phyloP scores from a whole-genome alignment of 2,888 invertebrate species.

The Drosophila formosana region DNA sequence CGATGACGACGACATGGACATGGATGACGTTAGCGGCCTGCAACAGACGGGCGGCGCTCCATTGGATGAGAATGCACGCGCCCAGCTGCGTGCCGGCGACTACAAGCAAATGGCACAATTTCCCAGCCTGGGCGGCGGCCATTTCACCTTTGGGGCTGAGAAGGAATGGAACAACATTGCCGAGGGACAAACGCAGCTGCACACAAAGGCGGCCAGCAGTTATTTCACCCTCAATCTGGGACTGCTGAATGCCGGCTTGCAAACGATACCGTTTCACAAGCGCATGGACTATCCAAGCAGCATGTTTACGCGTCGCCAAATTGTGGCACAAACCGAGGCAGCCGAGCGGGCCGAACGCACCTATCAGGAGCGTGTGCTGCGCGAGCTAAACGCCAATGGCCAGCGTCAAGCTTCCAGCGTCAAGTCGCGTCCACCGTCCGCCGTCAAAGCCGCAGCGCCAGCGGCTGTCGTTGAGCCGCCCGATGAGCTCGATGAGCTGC shows the following conservation, averaged over 20 bases:
- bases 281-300: slow-evolving; percentile 83
- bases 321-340: slow-evolving; percentile 75
- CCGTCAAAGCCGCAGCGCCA: background rate
- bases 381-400: slow-evolving; percentile 58
- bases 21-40: slow-evolving; percentile 17
- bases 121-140: slow-evolving; percentile 82
- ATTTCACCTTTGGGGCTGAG: slow-evolving; percentile 85
- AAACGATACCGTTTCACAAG: slow-evolving; percentile 86
- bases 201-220: slow-evolving; percentile 80
- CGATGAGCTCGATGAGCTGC: slow-evolving; percentile 83
- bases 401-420: slow-evolving; percentile 30
- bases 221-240: slow-evolving; percentile 85
- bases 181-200: slow-evolving; percentile 74
- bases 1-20: slow-evolving; percentile 31
- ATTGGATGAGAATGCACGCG: slow-evolving; percentile 72
- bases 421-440: slow-evolving; percentile 54
- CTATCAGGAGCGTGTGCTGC: slow-evolving; percentile 76
- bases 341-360: slow-evolving; percentile 79
- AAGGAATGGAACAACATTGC: slow-evolving; percentile 84
- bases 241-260: slow-evolving; percentile 84
- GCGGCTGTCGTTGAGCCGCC: slow-evolving; percentile 23
- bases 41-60: slow-evolving; percentile 48
- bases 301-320: slow-evolving; percentile 84
- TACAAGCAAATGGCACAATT: slow-evolving; percentile 84
- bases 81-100: slow-evolving; percentile 83